phyloP scores from a whole-genome alignment of 2,797 vertebrate species.

The Mycteria americana region DNA sequence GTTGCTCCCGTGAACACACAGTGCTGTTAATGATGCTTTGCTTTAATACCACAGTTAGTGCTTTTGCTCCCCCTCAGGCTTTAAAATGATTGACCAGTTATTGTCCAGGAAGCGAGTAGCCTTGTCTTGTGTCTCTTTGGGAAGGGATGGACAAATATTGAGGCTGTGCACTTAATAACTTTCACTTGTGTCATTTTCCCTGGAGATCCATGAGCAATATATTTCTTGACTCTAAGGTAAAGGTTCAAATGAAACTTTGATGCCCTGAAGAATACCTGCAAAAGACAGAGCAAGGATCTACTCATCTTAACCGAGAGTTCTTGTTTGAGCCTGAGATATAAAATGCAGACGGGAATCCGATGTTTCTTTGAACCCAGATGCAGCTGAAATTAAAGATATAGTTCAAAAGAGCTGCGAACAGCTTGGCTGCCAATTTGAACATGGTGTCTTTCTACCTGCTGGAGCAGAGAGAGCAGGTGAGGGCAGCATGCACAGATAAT shows the following conservation, averaged over 20 bases:
- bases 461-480: background rate
- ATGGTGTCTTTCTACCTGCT: background rate
- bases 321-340: background rate
- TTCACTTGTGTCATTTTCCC: constrained; percentile 23
- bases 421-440: background rate
- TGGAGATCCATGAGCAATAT: constrained; percentile 37
- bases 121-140: background rate
- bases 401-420: background rate
- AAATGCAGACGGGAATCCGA: background rate
- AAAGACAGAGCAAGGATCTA: background rate
- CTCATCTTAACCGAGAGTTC: background rate
- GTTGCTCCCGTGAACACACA: background rate
- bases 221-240: constrained; percentile 31
- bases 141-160: constrained; percentile 34
- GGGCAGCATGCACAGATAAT: background rate
- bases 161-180: constrained; percentile 57
- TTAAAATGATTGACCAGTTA: constrained; percentile 49
- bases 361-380: background rate
- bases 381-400: background rate
- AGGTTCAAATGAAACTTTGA: constrained; percentile 36
- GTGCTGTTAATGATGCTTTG: background rate
- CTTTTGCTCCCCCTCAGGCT: background rate
- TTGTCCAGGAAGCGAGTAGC: background rate
- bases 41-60: background rate
- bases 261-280: constrained; percentile 33